A percentile compares a stretch with the other conserved stretches of the same genome.
Conservation (phyloP, 2,888 invertebrate genomes). For the Disparrhopalites patrizii region DNA sequence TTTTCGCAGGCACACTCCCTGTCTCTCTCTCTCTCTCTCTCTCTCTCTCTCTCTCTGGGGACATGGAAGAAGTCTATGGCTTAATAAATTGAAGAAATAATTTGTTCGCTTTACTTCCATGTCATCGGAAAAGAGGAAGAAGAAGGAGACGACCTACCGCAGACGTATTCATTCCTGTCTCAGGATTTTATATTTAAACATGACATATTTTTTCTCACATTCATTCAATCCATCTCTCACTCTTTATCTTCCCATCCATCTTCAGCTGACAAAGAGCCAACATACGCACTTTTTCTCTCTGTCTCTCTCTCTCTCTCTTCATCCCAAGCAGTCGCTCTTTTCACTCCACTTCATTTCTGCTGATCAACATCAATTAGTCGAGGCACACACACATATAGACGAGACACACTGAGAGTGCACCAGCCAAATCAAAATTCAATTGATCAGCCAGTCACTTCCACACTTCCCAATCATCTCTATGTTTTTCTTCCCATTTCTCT, state of each 20-base stretch:
- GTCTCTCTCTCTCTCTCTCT: not conserved
- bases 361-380: slow-evolving; percentile 24
- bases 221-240: slow-evolving; percentile 23
- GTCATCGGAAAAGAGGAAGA: no score
- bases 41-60: not conserved
- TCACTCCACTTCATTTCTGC: slow-evolving; percentile 22
- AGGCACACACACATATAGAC: slow-evolving; percentile 14
- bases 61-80: no score
- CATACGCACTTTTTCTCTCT: slow-evolving; percentile 23
- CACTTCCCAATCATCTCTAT: no score
- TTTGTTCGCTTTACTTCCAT: not conserved
- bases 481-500: no score
- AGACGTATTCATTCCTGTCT: slow-evolving; percentile 17
- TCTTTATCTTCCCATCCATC: slow-evolving; percentile 24
- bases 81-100: no score
- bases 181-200: slow-evolving; percentile 21
- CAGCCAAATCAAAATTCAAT: not conserved
- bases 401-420: no score
- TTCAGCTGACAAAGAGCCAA: slow-evolving; percentile 23
- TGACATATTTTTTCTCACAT: slow-evolving; percentile 26
- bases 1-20: no score
- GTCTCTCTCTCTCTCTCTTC: no score
- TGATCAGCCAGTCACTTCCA: not conserved
- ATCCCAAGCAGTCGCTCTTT: no score
- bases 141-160: slow-evolving; percentile 34